These are phyloP conservation scores for Micrasema longulum DNA, from an alignment of 1,140 invertebrate genomes.

Conservation along the genomic window DNA sequence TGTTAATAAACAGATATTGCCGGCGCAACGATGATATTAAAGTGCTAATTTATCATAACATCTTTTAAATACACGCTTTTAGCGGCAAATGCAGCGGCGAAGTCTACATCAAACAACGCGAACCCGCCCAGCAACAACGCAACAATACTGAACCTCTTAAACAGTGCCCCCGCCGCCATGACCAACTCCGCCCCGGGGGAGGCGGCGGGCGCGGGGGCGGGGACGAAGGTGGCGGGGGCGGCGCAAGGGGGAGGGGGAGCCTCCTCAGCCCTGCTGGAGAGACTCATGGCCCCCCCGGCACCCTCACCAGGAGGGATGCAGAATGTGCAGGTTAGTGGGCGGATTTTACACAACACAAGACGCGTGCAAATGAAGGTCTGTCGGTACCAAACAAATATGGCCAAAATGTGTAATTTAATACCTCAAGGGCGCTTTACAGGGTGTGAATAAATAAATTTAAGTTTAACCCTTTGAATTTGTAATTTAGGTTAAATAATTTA, in stretches of 20 bases:
- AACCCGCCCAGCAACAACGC: conserved; percentile 71
- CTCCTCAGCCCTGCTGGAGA: conserved; percentile 63
- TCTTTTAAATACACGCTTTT: too few species aligned
- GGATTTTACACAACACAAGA: too few species aligned
- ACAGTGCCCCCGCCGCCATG: conserved; percentile 77
- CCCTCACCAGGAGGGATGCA: conserved; percentile 65
- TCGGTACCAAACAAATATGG: too few species aligned
- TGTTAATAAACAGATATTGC: too few species aligned
- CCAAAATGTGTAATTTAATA: too few species aligned
- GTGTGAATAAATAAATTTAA: too few species aligned
- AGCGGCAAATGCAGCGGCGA: conserved; percentile 67
- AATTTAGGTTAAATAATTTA: too few species aligned
- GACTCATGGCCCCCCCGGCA: conserved; percentile 60
- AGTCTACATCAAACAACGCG: conserved; percentile 54
- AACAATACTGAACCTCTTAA: conserved; percentile 79
- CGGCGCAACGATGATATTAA: too few species aligned
- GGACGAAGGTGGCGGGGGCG: conserved; percentile 67
- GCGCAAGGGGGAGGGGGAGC: conserved; percentile 59
- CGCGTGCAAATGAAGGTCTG: too few species aligned
- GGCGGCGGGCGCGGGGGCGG: conserved; percentile 73
- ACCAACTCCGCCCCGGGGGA: conserved; percentile 61
- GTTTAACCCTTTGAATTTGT: too few species aligned
- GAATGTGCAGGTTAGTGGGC: conserved; percentile 76
- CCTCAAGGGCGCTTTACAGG: too few species aligned
- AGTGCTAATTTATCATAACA: too few species aligned